Conservation (phyloP, 2,797 vertebrate genomes). For the Brachyalestes nurse region DNA sequence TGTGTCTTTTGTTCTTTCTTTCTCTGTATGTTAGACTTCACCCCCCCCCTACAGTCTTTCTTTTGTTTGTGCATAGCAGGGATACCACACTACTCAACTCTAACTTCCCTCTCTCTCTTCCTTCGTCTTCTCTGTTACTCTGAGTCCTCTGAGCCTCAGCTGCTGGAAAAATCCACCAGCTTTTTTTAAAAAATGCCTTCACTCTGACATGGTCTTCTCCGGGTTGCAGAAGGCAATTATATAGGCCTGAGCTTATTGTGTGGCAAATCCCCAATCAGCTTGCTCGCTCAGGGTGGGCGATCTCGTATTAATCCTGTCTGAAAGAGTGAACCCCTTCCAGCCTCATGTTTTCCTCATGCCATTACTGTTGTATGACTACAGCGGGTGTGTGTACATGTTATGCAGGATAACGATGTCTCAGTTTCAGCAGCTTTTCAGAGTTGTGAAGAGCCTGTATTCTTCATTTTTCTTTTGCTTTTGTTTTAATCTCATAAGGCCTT, state of each 20-base stretch:
- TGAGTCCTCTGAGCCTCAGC: constrained; percentile 49
- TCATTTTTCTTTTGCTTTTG: neutral
- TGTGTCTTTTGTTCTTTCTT: neutral
- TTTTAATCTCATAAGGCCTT: neutral
- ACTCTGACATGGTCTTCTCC: constrained; percentile 45
- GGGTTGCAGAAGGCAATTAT: constrained; percentile 64
- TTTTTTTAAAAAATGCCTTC: constrained; percentile 44
- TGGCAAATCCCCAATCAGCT: constrained; percentile 70
- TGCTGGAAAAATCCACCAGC: constrained; percentile 51
- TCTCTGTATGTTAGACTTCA: constrained; percentile 55
- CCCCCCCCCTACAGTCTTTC: neutral
- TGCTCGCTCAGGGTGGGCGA: constrained; percentile 59
- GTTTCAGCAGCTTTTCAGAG: constrained; percentile 58
- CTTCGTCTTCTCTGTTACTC: constrained; percentile 34
- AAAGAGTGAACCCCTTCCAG: constrained; percentile 62
- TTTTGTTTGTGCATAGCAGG: constrained; percentile 30
- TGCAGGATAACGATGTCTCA: constrained; percentile 62
- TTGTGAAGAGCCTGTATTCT: constrained; percentile 52
- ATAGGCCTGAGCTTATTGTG: constrained; percentile 63
- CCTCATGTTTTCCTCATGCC: constrained; percentile 55
- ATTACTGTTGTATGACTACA: constrained; percentile 58
- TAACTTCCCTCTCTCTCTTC: constrained; percentile 13
- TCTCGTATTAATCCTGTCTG: constrained; percentile 67
- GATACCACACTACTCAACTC: constrained; percentile 28
- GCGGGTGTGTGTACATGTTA: constrained; percentile 58